phyloP scores from a whole-genome alignment of 2,113 vertebrate genomes.

The Tupaia chinensis region DNA sequence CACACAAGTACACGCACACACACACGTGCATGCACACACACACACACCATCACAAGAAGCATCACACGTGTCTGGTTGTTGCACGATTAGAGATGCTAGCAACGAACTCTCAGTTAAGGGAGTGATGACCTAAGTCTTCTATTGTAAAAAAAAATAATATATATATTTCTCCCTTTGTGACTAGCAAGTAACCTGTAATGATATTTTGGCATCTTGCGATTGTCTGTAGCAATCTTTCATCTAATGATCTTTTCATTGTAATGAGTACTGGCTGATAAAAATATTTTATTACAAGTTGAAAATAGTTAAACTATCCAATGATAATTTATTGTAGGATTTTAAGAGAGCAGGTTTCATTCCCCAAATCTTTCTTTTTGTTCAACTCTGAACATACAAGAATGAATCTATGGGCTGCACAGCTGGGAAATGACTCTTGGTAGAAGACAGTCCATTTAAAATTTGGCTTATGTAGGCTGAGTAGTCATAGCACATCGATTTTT shows the following conservation, averaged over 20 bases:
- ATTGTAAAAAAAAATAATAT: not conserved
- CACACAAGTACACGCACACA: not conserved
- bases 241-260: not conserved
- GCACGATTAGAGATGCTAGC: not conserved
- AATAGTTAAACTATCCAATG: not conserved
- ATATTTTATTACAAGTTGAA: not conserved
- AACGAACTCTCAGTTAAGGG: not conserved
- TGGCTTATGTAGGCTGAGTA: not conserved
- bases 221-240: not conserved
- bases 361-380: constrained; percentile 7
- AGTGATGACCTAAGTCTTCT: not conserved
- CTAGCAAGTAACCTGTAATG: not conserved
- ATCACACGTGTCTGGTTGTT: not conserved
- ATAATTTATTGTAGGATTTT: not conserved
- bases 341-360: not conserved
- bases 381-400: not conserved
- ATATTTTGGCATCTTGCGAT: not conserved
- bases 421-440: not conserved
- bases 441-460: not conserved
- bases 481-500: constrained; percentile 32
- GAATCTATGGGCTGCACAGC: not conserved
- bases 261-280: not conserved
- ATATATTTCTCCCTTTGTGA: not conserved
- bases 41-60: not conserved
- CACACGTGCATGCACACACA: not conserved